Base-by-base conservation (phyloP, 2,888 invertebrate species). In the Brenthis daphne region DNA sequence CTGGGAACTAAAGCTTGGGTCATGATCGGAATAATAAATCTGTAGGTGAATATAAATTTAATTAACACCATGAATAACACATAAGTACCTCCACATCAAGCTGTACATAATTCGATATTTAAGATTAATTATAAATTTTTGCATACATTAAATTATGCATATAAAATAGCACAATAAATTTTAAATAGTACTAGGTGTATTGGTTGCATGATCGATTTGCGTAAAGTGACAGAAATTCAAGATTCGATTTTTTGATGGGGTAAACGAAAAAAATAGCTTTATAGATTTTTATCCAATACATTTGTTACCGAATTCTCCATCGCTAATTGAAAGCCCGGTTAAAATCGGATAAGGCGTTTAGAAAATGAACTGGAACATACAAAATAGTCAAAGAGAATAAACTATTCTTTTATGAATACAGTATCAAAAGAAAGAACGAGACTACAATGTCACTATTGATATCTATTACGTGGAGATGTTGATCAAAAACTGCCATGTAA, bases 21-120 rank as follows among this genome's bases (percentile, higher is more conserved):
- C 56, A 61, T 61, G 67, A 67, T 43, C 61, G n/a, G 61, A 67
- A 67, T 67, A 63, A 37, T 20, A 20, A 43, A 67, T 61, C 14
- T n/a, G 20, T 11, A 56, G 37, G 55, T 51, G 53, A 53, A 43
- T 63, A 63, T 53, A 20, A 63, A 20, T 63, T 63, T 63, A 63
- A 53, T 53, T 53, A 63, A 53, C 37, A n/a, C 37, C 51, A 24
- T 29, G 51, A 63, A 53, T 51, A 37, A 16, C 13, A 33, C 37
- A 33, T 63, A 61, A 2, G 6, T 63, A 37, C 29, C 29, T 63
- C 37, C 37, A 43, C 37, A 43, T 43, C 2, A 43, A 37, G 37
- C 8, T 37, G 5, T 37, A 37, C 37, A 37, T 37, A 8, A 8
- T 37, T 37, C 29, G 24, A 20, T 63, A 63, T 43, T 53, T 11